Evolutionary conservation across 2,797 vertebrate genomes (phyloP).

Genomic region (Champsocephalus gunnari): DNA sequence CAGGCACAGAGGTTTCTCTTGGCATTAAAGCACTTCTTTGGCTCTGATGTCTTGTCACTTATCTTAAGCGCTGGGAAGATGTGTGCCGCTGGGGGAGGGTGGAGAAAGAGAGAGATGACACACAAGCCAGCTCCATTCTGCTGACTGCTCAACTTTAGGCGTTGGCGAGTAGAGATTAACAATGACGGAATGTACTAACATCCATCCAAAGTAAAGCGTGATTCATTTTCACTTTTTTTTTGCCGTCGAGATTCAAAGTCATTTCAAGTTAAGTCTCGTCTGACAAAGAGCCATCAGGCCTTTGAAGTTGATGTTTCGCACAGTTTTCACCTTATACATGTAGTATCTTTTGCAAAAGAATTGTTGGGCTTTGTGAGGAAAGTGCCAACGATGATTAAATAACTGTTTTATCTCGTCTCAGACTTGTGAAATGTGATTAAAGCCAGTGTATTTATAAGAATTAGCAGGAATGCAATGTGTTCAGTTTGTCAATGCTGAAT

Average conservation of each 20-base stretch:
- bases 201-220: slow-evolving; percentile 60
- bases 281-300: slow-evolving; percentile 46
- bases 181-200: slow-evolving; percentile 73
- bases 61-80: slow-evolving; percentile 80
- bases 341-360: slow-evolving; percentile 22
- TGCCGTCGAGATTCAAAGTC: slow-evolving; percentile 59
- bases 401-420: slow-evolving; percentile 14
- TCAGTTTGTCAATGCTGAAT: slow-evolving; percentile 1
- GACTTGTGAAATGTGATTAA: neutral
- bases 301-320: slow-evolving; percentile 51
- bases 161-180: slow-evolving; percentile 75
- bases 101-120: slow-evolving; percentile 66
- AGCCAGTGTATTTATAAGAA: neutral
- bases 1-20: slow-evolving; percentile 65
- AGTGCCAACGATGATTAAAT: slow-evolving; percentile 9
- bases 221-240: slow-evolving; percentile 62
- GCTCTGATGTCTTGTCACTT: slow-evolving; percentile 83
- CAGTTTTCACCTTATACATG: slow-evolving; percentile 25
- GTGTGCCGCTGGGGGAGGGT: slow-evolving; percentile 65
- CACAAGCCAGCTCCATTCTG: slow-evolving; percentile 70
- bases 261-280: slow-evolving; percentile 60
- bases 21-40: slow-evolving; percentile 77
- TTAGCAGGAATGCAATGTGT: slow-evolving; percentile 1
- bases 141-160: slow-evolving; percentile 81
- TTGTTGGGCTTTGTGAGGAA: slow-evolving; percentile 12